Conservation (phyloP, 2,888 invertebrate genomes). For the Rotaria magnacalcarata region DNA sequence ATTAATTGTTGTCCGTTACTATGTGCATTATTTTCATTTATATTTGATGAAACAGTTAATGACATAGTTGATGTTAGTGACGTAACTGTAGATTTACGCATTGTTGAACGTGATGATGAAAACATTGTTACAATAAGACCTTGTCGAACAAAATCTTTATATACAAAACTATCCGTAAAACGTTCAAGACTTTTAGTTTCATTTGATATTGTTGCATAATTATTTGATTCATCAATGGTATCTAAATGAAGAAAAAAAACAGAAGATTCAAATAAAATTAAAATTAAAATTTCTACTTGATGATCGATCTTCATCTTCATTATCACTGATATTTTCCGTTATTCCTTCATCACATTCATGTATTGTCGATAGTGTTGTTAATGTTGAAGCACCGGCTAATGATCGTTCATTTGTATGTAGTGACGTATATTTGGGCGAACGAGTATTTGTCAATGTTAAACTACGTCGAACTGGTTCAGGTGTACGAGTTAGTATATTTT, state of each 20-base stretch:
- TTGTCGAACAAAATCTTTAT: slow-evolving; percentile 41
- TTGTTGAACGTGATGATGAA: not conserved
- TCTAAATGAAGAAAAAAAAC: not conserved
- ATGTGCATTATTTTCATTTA: not conserved
- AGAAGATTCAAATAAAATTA: not conserved
- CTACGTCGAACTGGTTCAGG: slow-evolving; percentile 37
- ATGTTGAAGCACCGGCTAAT: not conserved
- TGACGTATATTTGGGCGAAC: not conserved
- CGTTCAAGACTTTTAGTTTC: slow-evolving; percentile 30
- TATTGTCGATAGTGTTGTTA: slow-evolving; percentile 4
- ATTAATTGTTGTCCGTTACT: not conserved
- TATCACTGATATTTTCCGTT: not conserved
- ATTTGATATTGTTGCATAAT: slow-evolving; percentile 16
- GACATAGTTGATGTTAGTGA: not conserved
- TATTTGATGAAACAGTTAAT: not conserved
- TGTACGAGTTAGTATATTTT: slow-evolving; percentile 25
- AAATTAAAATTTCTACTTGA: not conserved
- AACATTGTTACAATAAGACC: slow-evolving; percentile 27
- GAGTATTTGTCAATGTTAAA: not conserved
- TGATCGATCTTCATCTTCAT: slow-evolving; percentile 32
- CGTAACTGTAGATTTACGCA: not conserved
- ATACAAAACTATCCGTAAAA: slow-evolving; percentile 21
- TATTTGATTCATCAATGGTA: slow-evolving; percentile 32
- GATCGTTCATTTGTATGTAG: not conserved
- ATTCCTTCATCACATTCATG: slow-evolving; percentile 25